Evolutionary conservation across 2,113 vertebrate genomes (phyloP).

Genomic region (Paradoxurus hermaphroditus): DNA sequence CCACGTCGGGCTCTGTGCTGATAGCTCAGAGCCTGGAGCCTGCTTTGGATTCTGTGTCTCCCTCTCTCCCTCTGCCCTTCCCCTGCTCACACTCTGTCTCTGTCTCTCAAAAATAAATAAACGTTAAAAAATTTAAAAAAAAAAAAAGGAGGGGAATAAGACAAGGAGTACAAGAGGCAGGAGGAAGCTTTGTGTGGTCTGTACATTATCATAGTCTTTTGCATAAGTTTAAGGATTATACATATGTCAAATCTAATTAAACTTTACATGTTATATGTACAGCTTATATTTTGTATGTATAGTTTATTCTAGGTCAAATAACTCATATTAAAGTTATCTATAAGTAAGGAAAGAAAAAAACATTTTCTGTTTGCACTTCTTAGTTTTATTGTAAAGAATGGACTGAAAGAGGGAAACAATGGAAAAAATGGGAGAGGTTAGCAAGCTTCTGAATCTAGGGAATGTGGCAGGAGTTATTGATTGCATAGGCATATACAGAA

Average conservation of each 20-base stretch:
- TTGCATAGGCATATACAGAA: neutral
- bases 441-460: neutral
- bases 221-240: neutral
- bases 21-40: no score
- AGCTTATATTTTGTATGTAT: neutral
- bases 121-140: no score
- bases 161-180: fast-evolving
- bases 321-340: neutral
- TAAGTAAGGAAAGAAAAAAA: neutral
- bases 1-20: no score
- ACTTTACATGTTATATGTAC: no score
- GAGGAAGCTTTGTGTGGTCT: neutral
- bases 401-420: neutral
- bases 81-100: no score
- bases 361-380: neutral
- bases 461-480: neutral
- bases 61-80: no score
- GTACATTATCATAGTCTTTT: neutral
- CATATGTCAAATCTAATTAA: neutral
- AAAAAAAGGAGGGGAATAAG: neutral
- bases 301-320: neutral
- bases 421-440: neutral
- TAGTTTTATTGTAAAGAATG: neutral
- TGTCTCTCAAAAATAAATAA: no score
- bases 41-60: no score